phyloP scores from a whole-genome alignment of 1,140 invertebrate genomes.

The Agraylea sexmaculata region DNA sequence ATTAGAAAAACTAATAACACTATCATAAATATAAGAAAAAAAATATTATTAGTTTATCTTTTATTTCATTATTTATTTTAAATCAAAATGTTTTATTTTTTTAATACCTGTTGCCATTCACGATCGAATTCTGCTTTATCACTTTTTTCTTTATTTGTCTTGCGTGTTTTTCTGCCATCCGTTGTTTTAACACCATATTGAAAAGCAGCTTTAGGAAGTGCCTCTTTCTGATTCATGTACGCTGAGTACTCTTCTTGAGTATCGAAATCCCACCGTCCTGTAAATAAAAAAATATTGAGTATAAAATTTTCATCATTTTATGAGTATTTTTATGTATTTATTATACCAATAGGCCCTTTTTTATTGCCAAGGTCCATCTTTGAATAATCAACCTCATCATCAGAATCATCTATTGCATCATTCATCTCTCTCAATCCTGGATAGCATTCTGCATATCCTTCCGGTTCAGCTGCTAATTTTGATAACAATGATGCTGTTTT shows the following conservation, averaged over 20 bases:
- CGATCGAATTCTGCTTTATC: conserved; percentile 94
- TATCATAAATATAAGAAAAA: background rate
- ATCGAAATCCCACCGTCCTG: conserved; percentile 94
- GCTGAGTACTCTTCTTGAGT: conserved; percentile 96
- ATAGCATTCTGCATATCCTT: conserved; percentile 93
- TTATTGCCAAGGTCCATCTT: conserved; percentile 97
- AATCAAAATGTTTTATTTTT: background rate
- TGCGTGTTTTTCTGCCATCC: conserved; percentile 87
- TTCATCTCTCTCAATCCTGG: conserved; percentile 90
- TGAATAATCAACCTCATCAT: conserved; percentile 96
- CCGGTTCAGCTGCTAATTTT: conserved; percentile 68
- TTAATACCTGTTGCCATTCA: conserved; percentile 92
- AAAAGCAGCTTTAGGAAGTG: conserved; percentile 95
- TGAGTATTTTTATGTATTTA: conserved; percentile 1
- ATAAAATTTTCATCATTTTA: too few relatives aligned
- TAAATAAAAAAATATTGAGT: conserved; percentile 18
- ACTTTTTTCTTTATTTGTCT: conserved; percentile 82
- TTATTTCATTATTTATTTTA: background rate
- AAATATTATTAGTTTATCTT: background rate
- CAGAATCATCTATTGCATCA: conserved; percentile 88
- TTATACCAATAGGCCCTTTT: conserved; percentile 53
- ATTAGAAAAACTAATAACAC: too few relatives aligned
- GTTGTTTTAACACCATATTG: conserved; percentile 99
- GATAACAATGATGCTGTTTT: conserved; percentile 49
- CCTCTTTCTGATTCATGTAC: conserved; percentile 97